These are phyloP conservation scores for Bombylius major DNA, from an alignment of 2,888 invertebrate genomes.

Conservation along the genomic window DNA sequence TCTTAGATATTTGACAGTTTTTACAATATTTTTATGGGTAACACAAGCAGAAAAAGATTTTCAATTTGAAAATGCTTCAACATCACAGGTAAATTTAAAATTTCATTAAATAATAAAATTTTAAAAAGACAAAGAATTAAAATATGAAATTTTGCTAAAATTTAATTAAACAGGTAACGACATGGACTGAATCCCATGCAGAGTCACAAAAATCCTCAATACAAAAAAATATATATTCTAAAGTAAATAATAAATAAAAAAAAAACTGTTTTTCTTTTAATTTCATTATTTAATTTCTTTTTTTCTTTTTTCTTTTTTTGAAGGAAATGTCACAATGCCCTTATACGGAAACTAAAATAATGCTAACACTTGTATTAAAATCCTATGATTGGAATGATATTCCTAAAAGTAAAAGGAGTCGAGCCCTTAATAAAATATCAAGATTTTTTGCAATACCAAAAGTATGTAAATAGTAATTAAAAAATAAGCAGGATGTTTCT, in stretches of 20 bases:
- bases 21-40: constrained; percentile 2
- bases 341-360: constrained; percentile 27
- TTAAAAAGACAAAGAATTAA: too few species aligned
- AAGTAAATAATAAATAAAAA: constrained; percentile 5
- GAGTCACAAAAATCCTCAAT: constrained; percentile 8
- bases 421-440: constrained; percentile 31
- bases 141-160: too few species aligned
- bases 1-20: constrained; percentile 1
- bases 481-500: neutral
- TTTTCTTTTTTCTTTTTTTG: neutral
- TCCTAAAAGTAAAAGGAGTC: constrained; percentile 26
- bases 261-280: neutral
- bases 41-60: constrained; percentile 28
- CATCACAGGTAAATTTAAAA: constrained; percentile 28
- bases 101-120: neutral
- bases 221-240: constrained; percentile 9
- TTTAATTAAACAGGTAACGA: constrained; percentile 4
- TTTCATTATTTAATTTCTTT: neutral
- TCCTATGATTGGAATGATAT: constrained; percentile 31
- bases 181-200: constrained; percentile 10
- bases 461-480: constrained; percentile 18
- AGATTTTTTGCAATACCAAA: constrained; percentile 36
- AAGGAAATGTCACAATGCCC: constrained; percentile 25
- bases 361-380: constrained; percentile 32
- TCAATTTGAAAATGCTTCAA: constrained; percentile 24